phyloP scores from a whole-genome alignment of 2,888 invertebrate genomes.

The Brachylomia viminalis region DNA sequence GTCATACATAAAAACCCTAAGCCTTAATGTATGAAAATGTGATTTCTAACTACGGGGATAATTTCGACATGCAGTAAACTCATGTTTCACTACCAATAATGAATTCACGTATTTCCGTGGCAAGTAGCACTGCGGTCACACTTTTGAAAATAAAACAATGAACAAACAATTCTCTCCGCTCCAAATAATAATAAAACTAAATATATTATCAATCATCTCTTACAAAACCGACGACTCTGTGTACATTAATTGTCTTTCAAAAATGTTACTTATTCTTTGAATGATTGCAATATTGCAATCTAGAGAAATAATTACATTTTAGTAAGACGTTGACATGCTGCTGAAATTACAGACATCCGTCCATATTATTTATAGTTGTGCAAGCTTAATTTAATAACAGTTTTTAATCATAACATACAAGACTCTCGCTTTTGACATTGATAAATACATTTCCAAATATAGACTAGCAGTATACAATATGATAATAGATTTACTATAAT shows the following conservation, averaged over 20 bases:
- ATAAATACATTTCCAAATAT: not conserved
- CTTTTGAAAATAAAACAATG: constrained; percentile 19
- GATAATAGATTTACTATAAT: too few relatives aligned
- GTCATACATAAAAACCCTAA: too few relatives aligned
- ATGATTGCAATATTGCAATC: constrained; percentile 28
- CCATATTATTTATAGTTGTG: constrained; percentile 32
- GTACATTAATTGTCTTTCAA: constrained; percentile 34
- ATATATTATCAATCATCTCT: constrained; percentile 17
- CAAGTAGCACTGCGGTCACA: not conserved
- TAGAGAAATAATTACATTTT: constrained; percentile 25
- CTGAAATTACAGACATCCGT: constrained; percentile 38
- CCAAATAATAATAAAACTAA: constrained; percentile 24
- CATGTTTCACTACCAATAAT: constrained; percentile 3
- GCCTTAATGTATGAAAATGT: not conserved
- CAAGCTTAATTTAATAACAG: constrained; percentile 33
- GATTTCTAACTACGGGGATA: not conserved
- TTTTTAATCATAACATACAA: constrained; percentile 24
- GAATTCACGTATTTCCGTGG: constrained; percentile 20
- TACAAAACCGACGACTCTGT: constrained; percentile 28
- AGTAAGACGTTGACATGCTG: constrained; percentile 36
- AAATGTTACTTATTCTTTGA: constrained; percentile 18
- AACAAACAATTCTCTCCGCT: constrained; percentile 6
- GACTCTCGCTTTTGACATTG: constrained; percentile 9
- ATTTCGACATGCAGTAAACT: constrained; percentile 6
- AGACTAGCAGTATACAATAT: not conserved